Evolutionary conservation across 2,888 invertebrate species (phyloP).

Genomic region (Phalera bucephala): DNA sequence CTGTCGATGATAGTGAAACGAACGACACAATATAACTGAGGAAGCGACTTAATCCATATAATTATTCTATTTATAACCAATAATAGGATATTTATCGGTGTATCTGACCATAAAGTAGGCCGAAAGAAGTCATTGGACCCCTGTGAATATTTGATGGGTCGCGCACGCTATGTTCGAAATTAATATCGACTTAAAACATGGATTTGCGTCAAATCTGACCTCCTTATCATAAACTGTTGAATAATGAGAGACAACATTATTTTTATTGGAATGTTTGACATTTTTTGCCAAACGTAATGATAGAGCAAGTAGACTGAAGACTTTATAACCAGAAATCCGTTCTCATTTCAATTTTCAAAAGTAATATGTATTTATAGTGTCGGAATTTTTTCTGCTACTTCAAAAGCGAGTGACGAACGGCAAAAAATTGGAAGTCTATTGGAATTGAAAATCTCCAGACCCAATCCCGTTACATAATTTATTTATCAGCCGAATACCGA

Average conservation of each 20-base stretch:
- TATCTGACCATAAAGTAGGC: constrained; percentile 27
- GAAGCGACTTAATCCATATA: constrained; percentile 16
- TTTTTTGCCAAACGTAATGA: neutral
- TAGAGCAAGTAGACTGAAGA: neutral
- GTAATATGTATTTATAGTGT: constrained; percentile 7
- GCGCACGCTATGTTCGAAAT: constrained; percentile 1
- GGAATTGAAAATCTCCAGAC: neutral
- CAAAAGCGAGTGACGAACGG: neutral
- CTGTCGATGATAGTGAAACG: neutral
- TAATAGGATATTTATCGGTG: constrained; percentile 35
- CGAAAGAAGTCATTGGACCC: constrained; percentile 35
- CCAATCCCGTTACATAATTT: neutral
- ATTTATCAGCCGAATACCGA: neutral
- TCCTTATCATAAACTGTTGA: constrained; percentile 11
- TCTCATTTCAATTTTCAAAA: constrained; percentile 7
- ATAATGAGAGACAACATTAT: constrained; percentile 11
- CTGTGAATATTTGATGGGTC: constrained; percentile 29
- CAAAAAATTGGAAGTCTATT: neutral
- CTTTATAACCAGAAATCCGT: constrained; percentile 6
- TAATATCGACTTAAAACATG: constrained; percentile 2
- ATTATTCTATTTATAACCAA: constrained; percentile 32
- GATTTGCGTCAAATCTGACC: constrained; percentile 9
- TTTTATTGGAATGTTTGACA: constrained; percentile 10
- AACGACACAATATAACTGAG: neutral
- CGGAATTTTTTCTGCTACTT: constrained; percentile 1